Evolutionary conservation across 2,888 invertebrate genomes (phyloP), one percentile per base, ranked within the genome.

Genomic region (Gibbula magus): DNA sequence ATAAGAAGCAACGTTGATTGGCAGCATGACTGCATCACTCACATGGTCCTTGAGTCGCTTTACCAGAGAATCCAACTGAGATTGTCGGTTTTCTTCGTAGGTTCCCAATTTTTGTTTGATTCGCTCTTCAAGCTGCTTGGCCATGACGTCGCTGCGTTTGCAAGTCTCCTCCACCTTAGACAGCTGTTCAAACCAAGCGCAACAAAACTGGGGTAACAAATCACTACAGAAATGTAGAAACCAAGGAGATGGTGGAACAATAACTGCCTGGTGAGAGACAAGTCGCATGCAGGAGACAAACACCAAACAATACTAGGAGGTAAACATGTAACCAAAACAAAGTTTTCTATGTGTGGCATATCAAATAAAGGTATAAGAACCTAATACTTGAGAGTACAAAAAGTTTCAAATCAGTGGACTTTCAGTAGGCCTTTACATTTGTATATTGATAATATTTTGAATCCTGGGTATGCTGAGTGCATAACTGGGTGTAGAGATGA

Each of bases 21-120:
- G 45, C 45, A 45, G 45, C 45, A 45, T 45, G 45, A 45, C 45
- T 45, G 45, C 45, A 45, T 45, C 32, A 91, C 92, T 91, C 86
- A 92, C 92, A 89, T 92, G 92, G 70, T 92, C 91, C 81, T 84
- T 88, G 77, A 88, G 89, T 77, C 88, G 93, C 84, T 96, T 95
- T 93, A 96, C 96, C 92, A 98, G 94, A 92, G 96, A 96, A 90
- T 96, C 96, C 92, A 98, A 96, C 93, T 97, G 96, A 74, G 96
- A 96, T 93, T 98, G 97, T 88, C 98, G 95, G 91, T 98, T 98
- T 93, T 96, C 98, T 91, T 96, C 96, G 88, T 96, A 96, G 81
- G 95, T 95, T 93, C 96, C 97, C 96, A 98, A 97, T 94, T 98
- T 98, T 87, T 96, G 96, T 56, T 86, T 88, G 80, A 90, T 87